A percentile compares a stretch with the other conserved stretches of the same genome.
Conservation (phyloP, 2,797 vertebrate genomes). For the Sphaeramia orbicularis region DNA sequence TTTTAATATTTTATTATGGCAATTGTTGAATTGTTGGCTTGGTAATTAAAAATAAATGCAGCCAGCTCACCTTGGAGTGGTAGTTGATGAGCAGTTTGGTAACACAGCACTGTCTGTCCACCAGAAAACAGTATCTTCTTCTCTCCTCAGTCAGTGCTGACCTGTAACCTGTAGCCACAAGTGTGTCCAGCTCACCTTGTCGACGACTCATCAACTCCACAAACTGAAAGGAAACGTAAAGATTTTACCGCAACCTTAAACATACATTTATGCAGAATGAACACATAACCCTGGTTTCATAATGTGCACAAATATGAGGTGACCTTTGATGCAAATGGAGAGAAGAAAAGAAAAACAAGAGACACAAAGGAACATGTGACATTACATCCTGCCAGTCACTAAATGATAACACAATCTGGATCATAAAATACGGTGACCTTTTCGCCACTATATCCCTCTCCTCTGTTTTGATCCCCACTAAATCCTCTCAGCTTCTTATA, state of each 20-base stretch:
- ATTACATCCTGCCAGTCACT: slow-evolving; percentile 61
- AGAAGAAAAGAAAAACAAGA: slow-evolving; percentile 19
- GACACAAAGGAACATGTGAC: slow-evolving; percentile 34
- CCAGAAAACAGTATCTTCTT: slow-evolving; percentile 90
- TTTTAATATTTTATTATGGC: background rate
- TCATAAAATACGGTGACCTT: slow-evolving; percentile 56
- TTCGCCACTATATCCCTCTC: slow-evolving; percentile 3
- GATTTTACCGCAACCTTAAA: slow-evolving; percentile 9
- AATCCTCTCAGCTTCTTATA: slow-evolving; percentile 51
- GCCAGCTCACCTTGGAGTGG: slow-evolving; percentile 86
- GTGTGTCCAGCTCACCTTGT: slow-evolving; percentile 87
- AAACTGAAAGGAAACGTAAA: slow-evolving; percentile 74
- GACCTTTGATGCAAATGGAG: slow-evolving; percentile 56
- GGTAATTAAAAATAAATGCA: background rate
- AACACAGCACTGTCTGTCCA: slow-evolving; percentile 90
- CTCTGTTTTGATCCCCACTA: slow-evolving; percentile 19
- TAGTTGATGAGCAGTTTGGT: slow-evolving; percentile 90
- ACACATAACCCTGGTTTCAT: background rate
- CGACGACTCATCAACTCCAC: slow-evolving; percentile 91
- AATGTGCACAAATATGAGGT: background rate
- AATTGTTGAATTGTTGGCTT: background rate
- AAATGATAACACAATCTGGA: slow-evolving; percentile 47
- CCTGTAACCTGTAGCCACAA: slow-evolving; percentile 89
- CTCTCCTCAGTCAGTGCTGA: slow-evolving; percentile 90
- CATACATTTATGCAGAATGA: background rate